phyloP scores from a whole-genome alignment of 2,113 vertebrate genomes.

The Gymnarchus niloticus region DNA sequence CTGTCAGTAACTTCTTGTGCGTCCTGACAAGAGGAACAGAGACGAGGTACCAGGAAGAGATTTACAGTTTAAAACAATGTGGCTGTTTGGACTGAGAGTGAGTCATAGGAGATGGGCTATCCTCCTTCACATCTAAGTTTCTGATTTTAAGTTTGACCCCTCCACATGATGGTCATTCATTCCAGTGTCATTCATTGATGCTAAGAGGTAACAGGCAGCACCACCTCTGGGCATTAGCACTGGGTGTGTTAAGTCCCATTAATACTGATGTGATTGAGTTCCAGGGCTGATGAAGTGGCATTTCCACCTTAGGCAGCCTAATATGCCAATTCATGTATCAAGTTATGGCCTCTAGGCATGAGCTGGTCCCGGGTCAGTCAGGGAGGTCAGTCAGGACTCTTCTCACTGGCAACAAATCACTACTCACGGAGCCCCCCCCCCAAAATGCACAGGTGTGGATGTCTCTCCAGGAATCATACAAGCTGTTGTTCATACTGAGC shows the following conservation, averaged over 20 bases:
- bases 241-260: neutral
- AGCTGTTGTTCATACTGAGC: neutral
- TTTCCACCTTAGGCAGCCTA: neutral
- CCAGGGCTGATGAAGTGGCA: neutral
- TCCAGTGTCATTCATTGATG: neutral
- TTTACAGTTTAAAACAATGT: neutral
- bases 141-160: neutral
- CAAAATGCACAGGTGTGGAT: conserved; percentile 34
- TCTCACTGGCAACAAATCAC: conserved; percentile 55
- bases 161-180: neutral
- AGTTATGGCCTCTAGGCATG: conserved; percentile 53
- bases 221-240: neutral
- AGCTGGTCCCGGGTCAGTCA: conserved; percentile 56
- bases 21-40: conserved; percentile 19
- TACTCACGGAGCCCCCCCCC: conserved; percentile 30
- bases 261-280: neutral
- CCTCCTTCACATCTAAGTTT: neutral
- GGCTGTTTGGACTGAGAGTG: neutral
- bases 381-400: conserved; percentile 49
- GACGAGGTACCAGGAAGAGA: neutral
- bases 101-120: neutral
- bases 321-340: conserved; percentile 34
- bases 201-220: neutral
- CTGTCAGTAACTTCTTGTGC: conserved; percentile 16
- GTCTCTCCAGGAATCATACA: too few species aligned